Evolutionary conservation across 2,888 invertebrate genomes (phyloP), one percentile per base, ranked within the genome.

Genomic region (Tinea semifulvella): DNA sequence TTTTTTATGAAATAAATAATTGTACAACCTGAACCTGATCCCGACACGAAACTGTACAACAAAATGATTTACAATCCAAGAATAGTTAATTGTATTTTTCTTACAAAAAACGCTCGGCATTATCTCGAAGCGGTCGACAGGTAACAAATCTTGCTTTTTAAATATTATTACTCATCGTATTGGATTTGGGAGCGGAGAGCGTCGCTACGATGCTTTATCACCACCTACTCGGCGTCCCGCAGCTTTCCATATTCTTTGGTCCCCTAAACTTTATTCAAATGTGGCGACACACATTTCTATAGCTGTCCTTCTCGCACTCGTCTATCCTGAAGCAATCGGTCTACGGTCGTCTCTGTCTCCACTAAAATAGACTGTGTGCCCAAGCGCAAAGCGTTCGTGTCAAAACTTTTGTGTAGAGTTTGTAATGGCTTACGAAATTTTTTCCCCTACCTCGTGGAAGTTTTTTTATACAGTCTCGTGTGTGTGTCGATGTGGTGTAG

Each of bases 311-410:
- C 58, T 80, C 65, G 51, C 62, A 49, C 75, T 51, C 63, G 53
- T 53, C 46, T 53, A 57, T 56, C 70, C 65, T 67, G 61, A 60
- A 59, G 58, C 53, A 52, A 47, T 52, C 53, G 50, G 55, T 50
- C 61, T 71, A 69, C 70, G 52, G 63, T 71, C 54, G 63, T 80
- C 79, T 71, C 77, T 58, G 56, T 61, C 66, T 61, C 63, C 70
- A 74, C 77, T 71, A 77, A 80, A 80, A 80, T 80, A 80, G 80
- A 80, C 70, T 71, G 72, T n/a, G n/a, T 77, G 80, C 80, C 71
- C 80, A 79, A 76, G 80, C 79, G 80, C 80, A 80, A 75, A 74
- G 70, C 69, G 70, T 71, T 74, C 75, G 73, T 74, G 80, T 80
- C 80, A 80, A 80, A 79, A 79, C 63, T 80, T 79, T 79, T 73